phyloP scores from a whole-genome alignment of 2,888 invertebrate species.

The Athalia circularis region DNA sequence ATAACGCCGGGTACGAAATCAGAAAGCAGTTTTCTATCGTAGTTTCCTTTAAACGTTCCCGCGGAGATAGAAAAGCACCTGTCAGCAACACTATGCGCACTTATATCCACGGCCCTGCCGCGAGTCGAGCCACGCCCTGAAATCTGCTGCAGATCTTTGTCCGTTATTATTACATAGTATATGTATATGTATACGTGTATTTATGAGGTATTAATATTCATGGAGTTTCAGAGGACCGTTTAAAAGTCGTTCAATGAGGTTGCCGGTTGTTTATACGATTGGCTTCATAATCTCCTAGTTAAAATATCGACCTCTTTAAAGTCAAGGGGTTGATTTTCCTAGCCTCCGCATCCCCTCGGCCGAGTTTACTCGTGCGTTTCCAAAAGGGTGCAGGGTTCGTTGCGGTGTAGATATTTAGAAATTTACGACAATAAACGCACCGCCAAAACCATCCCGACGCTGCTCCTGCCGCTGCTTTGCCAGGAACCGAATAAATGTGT shows the following conservation, averaged over 20 bases:
- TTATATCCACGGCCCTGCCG: slow-evolving; percentile 2
- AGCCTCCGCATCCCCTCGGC: not conserved
- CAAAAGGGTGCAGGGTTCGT: slow-evolving; percentile 2
- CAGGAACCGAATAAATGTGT: not conserved
- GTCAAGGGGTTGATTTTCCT: slow-evolving; percentile 12
- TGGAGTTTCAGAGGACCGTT: slow-evolving; percentile 13
- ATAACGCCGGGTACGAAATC: no score
- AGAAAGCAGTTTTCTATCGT: not conserved
- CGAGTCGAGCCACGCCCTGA: slow-evolving; percentile 23
- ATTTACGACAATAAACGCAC: slow-evolving; percentile 27
- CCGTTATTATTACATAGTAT: not conserved
- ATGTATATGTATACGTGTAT: not conserved
- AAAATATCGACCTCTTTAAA: slow-evolving; percentile 31
- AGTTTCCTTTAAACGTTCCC: not conserved
- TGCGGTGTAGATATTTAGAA: slow-evolving; percentile 21
- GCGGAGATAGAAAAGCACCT: slow-evolving; percentile 38
- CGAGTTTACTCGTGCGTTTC: slow-evolving; percentile 2
- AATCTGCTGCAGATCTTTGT: not conserved
- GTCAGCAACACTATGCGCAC: slow-evolving; percentile 38
- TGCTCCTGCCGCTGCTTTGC: not conserved
- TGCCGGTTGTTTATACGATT: not conserved
- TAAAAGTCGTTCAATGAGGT: slow-evolving; percentile 34
- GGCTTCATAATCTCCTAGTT: slow-evolving; percentile 3
- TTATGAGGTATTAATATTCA: not conserved
- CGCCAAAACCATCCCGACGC: not conserved